These are phyloP conservation scores for Scaptomyza caliginosa DNA, from an alignment of 2,888 invertebrate species.

Conservation along the genomic window DNA sequence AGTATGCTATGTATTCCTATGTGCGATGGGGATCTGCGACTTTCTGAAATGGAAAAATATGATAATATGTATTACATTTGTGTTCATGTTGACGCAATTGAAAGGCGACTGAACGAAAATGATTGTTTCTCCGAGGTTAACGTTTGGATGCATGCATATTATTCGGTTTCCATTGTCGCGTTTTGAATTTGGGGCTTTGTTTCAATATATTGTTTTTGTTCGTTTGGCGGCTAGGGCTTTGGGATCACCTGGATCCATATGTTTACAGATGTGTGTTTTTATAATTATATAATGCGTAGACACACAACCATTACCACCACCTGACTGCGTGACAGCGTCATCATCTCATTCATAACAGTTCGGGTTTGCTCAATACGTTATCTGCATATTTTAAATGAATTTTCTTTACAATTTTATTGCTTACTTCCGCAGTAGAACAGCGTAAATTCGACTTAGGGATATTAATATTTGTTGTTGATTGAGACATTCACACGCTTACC, in stretches of 20 bases:
- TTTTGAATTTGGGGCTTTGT: constrained; percentile 14
- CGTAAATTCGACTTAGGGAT: constrained; percentile 26
- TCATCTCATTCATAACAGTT: constrained; percentile 30
- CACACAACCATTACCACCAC: constrained; percentile 39
- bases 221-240: constrained; percentile 10
- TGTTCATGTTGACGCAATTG: constrained; percentile 35
- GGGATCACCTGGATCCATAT: constrained; percentile 38
- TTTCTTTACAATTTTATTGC: constrained; percentile 26
- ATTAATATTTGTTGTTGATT: constrained; percentile 53
- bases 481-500: constrained; percentile 22
- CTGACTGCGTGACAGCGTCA: constrained; percentile 49
- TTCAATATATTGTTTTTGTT: constrained; percentile 27
- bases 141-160: constrained; percentile 13
- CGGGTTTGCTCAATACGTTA: constrained; percentile 5
- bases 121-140: constrained; percentile 47
- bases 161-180: constrained; percentile 18
- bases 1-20: constrained; percentile 27
- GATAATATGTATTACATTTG: constrained; percentile 14
- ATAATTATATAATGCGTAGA: constrained; percentile 67
- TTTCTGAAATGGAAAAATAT: constrained; percentile 49
- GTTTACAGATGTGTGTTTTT: constrained; percentile 41
- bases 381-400: constrained; percentile 8
- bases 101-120: constrained; percentile 47
- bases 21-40: constrained; percentile 11
- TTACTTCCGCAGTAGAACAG: constrained; percentile 37